A percentile compares a stretch with the other conserved stretches of the same genome.
Conservation (phyloP, 2,888 invertebrate species). For the Ophonus ardosiacus region DNA sequence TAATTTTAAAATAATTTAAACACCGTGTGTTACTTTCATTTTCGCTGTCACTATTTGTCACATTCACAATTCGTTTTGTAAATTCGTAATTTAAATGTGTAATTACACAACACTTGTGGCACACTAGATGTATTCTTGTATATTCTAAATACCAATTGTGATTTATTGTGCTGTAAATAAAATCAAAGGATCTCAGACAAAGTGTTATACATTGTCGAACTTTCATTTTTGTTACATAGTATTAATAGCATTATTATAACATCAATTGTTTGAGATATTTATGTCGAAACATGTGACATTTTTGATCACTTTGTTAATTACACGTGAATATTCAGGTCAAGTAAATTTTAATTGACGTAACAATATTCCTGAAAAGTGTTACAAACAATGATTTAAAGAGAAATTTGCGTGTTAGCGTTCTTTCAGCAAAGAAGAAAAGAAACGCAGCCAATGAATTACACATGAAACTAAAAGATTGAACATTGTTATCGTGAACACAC, state of each 20-base stretch:
- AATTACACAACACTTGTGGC: not conserved
- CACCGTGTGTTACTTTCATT: not conserved
- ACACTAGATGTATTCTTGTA: not conserved
- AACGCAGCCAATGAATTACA: constrained; percentile 1
- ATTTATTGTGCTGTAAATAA: constrained; percentile 1
- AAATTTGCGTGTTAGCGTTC: constrained; percentile 28
- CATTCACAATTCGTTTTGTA: constrained; percentile 1
- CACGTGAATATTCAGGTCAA: constrained; percentile 2
- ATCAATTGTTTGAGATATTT: constrained; percentile 30
- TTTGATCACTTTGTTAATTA: constrained; percentile 26
- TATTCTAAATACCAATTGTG: not conserved
- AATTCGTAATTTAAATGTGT: constrained; percentile 6
- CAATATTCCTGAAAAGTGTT: constrained; percentile 41
- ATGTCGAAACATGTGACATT: constrained; percentile 14
- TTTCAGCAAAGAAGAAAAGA: constrained; percentile 30
- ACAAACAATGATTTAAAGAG: constrained; percentile 39
- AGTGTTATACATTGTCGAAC: not conserved
- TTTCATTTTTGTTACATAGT: constrained; percentile 25
- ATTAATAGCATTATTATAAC: constrained; percentile 23
- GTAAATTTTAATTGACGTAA: constrained; percentile 41
- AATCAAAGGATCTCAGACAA: not conserved
- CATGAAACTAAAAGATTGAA: constrained; percentile 1
- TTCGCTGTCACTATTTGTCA: constrained; percentile 1
- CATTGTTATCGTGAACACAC: not conserved
- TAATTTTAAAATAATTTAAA: no score